A percentile compares a stretch with the other conserved stretches of the same genome.
Evolutionary conservation across 2,888 invertebrate species (phyloP).

Genomic region (Eubasilissa splendida): DNA sequence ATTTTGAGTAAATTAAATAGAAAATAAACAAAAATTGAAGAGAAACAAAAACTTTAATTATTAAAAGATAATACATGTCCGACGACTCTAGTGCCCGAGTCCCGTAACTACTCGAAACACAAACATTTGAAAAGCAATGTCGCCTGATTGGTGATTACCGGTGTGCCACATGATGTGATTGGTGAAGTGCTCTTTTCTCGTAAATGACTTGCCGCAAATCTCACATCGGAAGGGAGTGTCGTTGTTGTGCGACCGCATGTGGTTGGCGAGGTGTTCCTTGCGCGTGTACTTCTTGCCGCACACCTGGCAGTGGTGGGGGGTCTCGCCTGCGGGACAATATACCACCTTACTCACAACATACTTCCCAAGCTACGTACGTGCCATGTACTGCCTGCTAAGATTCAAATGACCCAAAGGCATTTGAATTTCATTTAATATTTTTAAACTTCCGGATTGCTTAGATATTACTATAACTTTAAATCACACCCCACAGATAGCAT

Average conservation of each 20-base stretch:
- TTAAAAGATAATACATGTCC: too few relatives aligned
- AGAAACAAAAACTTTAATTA: constrained; percentile 9
- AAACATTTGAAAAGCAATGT: not conserved
- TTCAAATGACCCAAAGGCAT: not conserved
- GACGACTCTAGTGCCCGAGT: not conserved
- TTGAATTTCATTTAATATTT: not conserved
- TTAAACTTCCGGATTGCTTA: too few relatives aligned
- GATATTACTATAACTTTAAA: too few relatives aligned
- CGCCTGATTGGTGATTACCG: constrained; percentile 23
- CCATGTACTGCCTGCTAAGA: not conserved
- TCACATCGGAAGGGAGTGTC: constrained; percentile 90
- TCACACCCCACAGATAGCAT: too few relatives aligned
- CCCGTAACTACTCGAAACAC: not conserved
- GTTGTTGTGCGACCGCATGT: constrained; percentile 91
- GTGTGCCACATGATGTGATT: constrained; percentile 89
- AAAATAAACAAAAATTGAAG: constrained; percentile 10
- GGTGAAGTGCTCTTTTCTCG: constrained; percentile 88
- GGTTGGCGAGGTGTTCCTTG: constrained; percentile 90
- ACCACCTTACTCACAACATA: constrained; percentile 58
- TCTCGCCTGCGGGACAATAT: constrained; percentile 78
- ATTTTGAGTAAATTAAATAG: constrained; percentile 18
- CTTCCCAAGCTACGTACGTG: not conserved
- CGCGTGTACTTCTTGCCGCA: constrained; percentile 92
- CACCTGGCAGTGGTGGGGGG: constrained; percentile 89
- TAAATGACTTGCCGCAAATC: constrained; percentile 90